Conservation (phyloP, 2,113 vertebrate genomes). For the Muntiacus muntjak region DNA sequence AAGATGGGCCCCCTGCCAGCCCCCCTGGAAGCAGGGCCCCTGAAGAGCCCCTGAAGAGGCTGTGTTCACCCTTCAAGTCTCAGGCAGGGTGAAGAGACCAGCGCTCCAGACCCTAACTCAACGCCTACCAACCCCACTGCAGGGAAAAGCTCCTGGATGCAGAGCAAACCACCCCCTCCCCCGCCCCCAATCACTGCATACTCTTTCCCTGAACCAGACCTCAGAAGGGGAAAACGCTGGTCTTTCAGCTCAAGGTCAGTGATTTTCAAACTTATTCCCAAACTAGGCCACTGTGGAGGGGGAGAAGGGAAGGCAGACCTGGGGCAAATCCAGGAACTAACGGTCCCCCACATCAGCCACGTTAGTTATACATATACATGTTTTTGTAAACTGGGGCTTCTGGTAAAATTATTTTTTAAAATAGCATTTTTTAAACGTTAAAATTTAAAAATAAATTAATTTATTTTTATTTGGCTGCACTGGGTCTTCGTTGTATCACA, state of each 20-base stretch:
- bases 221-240: background rate
- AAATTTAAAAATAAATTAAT: background rate
- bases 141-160: background rate
- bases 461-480: background rate
- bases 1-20: background rate
- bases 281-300: rapidly evolving
- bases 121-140: rapidly evolving
- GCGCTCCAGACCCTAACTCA: rapidly evolving
- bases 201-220: background rate
- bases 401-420: background rate
- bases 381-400: background rate
- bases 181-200: rapidly evolving
- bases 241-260: background rate
- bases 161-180: background rate
- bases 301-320: background rate
- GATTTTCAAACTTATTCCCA: background rate
- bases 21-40: too few relatives aligned
- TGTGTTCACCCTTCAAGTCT: too few relatives aligned
- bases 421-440: background rate
- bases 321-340: background rate
- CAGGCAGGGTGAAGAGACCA: background rate
- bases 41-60: background rate
- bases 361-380: background rate
- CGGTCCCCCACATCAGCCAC: background rate
- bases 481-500: background rate